phyloP scores from a whole-genome alignment of 2,888 invertebrate genomes.

The Hoplodrina ambigua region DNA sequence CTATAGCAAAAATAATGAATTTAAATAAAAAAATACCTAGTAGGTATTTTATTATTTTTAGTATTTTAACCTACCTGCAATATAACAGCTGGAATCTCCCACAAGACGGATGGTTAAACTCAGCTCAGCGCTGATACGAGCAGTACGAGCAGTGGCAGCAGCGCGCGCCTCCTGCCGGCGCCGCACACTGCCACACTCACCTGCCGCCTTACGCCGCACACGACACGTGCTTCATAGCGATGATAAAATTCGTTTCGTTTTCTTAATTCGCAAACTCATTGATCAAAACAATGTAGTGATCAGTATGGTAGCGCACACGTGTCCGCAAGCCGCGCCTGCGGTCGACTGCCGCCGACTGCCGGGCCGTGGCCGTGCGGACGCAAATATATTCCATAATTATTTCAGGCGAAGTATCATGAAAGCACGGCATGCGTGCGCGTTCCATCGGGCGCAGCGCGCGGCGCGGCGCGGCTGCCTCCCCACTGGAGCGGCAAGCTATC shows the following conservation, averaged over 20 bases:
- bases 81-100: too few species aligned
- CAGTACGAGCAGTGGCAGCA: too few species aligned
- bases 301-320: slow-evolving; percentile 16
- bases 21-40: too few species aligned
- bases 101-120: too few species aligned
- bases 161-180: too few species aligned
- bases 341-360: slow-evolving; percentile 38
- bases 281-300: neutral
- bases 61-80: too few species aligned
- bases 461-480: neutral
- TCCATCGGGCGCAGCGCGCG: neutral
- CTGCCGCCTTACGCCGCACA: neutral
- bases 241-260: slow-evolving; percentile 27
- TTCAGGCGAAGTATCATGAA: slow-evolving; percentile 58
- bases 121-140: too few species aligned
- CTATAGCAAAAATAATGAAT: too few species aligned
- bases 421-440: slow-evolving; percentile 29
- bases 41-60: too few species aligned
- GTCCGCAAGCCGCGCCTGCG: slow-evolving; percentile 27
- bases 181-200: slow-evolving; percentile 27
- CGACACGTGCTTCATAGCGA: slow-evolving; percentile 6
- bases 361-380: slow-evolving; percentile 29
- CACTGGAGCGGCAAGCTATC: slow-evolving; percentile 9
- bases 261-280: slow-evolving; percentile 12
- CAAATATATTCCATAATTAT: slow-evolving; percentile 61